phyloP scores from a whole-genome alignment of 2,888 invertebrate species.

The Phaedon cochleariae region DNA sequence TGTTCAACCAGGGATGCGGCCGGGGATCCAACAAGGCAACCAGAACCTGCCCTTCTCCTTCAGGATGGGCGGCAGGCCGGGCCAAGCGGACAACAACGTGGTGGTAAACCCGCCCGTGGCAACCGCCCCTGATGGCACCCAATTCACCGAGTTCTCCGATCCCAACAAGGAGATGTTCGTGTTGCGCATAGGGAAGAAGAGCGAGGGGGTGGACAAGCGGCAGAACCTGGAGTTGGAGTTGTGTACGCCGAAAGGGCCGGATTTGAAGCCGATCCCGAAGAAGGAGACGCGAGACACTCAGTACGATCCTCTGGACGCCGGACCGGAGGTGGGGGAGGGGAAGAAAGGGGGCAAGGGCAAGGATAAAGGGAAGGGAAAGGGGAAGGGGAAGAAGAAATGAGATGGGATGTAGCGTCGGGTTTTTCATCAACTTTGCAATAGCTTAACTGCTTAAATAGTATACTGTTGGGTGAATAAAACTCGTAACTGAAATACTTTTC shows the following conservation, averaged over 20 bases:
- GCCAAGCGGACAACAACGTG: constrained; percentile 53
- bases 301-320: constrained; percentile 65
- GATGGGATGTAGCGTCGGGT: too few relatives aligned
- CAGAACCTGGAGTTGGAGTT: constrained; percentile 76
- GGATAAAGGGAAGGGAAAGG: constrained; percentile 35
- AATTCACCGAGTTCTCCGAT: constrained; percentile 69
- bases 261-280: constrained; percentile 66
- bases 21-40: too few relatives aligned
- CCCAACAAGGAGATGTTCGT: constrained; percentile 68
- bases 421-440: too few relatives aligned
- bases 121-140: constrained; percentile 66
- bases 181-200: constrained; percentile 78
- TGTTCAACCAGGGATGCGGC: too few relatives aligned
- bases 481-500: too few relatives aligned
- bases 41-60: constrained; percentile 28
- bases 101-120: constrained; percentile 62
- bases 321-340: constrained; percentile 35
- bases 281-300: constrained; percentile 75
- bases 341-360: constrained; percentile 41
- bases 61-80: constrained; percentile 37
- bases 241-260: constrained; percentile 77
- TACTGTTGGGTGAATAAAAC: too few relatives aligned
- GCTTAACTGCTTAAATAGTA: too few relatives aligned
- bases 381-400: constrained; percentile 10
- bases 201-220: constrained; percentile 75